Percentiles rank a stretch among this genome's conserved stretches.
phyloP scores from a whole-genome alignment of 2,113 vertebrate species.

The Apodemus speciosus region DNA sequence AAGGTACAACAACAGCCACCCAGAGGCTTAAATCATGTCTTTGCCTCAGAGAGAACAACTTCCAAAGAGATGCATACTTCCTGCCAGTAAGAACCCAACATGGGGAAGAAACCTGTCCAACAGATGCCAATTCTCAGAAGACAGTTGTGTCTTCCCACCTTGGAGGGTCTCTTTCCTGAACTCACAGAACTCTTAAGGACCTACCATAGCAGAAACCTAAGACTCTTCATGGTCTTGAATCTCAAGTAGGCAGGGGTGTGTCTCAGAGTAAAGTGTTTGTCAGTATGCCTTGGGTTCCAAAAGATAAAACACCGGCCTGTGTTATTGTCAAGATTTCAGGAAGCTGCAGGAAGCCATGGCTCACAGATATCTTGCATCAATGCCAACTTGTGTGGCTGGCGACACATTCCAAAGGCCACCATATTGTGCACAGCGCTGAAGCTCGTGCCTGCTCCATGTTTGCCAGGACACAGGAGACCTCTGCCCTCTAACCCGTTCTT shows the following conservation, averaged over 20 bases:
- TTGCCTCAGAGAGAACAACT: neutral
- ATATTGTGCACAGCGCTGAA: fast-evolving
- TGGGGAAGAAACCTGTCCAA: neutral
- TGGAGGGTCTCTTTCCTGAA: fast-evolving
- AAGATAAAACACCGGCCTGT: too few relatives aligned
- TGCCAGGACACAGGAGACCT: neutral
- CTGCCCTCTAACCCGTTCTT: neutral
- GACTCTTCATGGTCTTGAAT: neutral
- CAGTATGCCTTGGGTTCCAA: neutral
- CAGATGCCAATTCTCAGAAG: neutral
- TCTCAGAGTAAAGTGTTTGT: neutral
- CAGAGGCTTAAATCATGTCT: too few relatives aligned
- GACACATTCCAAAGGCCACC: neutral
- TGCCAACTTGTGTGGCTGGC: neutral
- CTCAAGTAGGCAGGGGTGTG: neutral
- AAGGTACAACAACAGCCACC: too few relatives aligned
- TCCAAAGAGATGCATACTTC: neutral
- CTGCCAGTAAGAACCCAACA: neutral
- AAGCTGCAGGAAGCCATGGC: too few relatives aligned
- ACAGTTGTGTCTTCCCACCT: neutral
- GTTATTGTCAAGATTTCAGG: neutral
- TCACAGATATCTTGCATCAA: neutral
- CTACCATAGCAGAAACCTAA: fast-evolving
- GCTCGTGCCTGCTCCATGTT: neutral
- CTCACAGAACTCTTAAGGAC: fast-evolving